phyloP scores from a whole-genome alignment of 1,140 invertebrate species.

The Ostrea denselamellosa region DNA sequence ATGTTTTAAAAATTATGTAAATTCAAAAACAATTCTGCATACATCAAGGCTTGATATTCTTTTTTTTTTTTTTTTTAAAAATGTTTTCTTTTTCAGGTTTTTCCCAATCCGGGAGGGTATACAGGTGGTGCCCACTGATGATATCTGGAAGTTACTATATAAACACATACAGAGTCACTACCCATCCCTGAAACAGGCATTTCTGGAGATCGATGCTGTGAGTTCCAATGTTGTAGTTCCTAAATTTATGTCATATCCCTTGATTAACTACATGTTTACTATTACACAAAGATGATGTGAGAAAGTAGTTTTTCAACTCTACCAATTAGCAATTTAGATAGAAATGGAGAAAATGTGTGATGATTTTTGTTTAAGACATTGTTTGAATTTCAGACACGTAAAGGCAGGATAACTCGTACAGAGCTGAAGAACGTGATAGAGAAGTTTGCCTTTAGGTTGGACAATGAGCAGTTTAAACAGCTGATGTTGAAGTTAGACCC shows the following conservation, averaged over 20 bases:
- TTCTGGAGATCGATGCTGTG: slow-evolving; percentile 75
- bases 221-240: slow-evolving; percentile 42
- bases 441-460: slow-evolving; percentile 72
- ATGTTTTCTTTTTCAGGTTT: slow-evolving; percentile 61
- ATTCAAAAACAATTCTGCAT: neutral
- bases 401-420: slow-evolving; percentile 72
- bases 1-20: neutral
- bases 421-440: slow-evolving; percentile 73
- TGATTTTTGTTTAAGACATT: neutral
- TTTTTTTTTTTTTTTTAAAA: neutral
- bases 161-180: slow-evolving; percentile 71
- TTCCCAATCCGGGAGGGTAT: slow-evolving; percentile 74
- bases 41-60: neutral
- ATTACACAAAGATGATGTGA: neutral
- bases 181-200: slow-evolving; percentile 73
- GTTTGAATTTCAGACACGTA: slow-evolving; percentile 65
- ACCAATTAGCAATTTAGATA: too few relatives aligned
- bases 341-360: neutral
- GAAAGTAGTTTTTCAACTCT: neutral
- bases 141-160: slow-evolving; percentile 73
- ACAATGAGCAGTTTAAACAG: slow-evolving; percentile 73
- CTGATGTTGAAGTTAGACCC: slow-evolving; percentile 73
- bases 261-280: neutral
- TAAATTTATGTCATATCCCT: neutral
- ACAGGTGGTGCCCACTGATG: slow-evolving; percentile 62